Conservation (phyloP, 2,797 vertebrate species). For the Poeciliopsis infans region DNA sequence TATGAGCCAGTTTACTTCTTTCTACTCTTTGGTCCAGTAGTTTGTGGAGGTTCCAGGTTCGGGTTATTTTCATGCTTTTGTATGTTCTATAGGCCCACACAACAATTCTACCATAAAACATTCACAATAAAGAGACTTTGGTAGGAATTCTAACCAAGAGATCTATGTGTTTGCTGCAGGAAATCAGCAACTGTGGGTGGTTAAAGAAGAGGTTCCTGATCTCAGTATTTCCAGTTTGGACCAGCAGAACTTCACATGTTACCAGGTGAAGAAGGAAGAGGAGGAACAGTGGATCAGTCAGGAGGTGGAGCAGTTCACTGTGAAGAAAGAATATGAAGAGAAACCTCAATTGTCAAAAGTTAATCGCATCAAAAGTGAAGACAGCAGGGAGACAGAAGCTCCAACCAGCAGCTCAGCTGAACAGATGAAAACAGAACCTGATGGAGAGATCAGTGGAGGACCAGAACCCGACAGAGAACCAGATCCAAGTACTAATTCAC, state of each 20-base stretch:
- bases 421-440: not conserved
- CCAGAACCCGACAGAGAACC: not conserved
- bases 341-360: not conserved
- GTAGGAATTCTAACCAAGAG: not conserved
- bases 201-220: not conserved
- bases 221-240: not conserved
- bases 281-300: constrained; percentile 8
- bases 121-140: not conserved
- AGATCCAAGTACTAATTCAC: not conserved
- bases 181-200: not conserved
- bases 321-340: constrained; percentile 10
- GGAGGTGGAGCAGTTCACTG: not conserved
- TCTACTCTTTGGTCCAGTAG: not conserved
- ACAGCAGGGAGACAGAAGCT: constrained; percentile 8
- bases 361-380: not conserved
- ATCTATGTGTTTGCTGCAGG: not conserved
- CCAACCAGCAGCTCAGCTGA: not conserved
- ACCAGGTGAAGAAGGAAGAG: constrained; percentile 18
- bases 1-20: not conserved
- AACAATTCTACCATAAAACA: not conserved
- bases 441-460: not conserved
- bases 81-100: not conserved
- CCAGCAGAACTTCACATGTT: not conserved
- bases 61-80: not conserved
- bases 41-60: not conserved